These are phyloP conservation scores for Camponotus vicinus DNA, from an alignment of 1,140 invertebrate species.

Conservation along the genomic window DNA sequence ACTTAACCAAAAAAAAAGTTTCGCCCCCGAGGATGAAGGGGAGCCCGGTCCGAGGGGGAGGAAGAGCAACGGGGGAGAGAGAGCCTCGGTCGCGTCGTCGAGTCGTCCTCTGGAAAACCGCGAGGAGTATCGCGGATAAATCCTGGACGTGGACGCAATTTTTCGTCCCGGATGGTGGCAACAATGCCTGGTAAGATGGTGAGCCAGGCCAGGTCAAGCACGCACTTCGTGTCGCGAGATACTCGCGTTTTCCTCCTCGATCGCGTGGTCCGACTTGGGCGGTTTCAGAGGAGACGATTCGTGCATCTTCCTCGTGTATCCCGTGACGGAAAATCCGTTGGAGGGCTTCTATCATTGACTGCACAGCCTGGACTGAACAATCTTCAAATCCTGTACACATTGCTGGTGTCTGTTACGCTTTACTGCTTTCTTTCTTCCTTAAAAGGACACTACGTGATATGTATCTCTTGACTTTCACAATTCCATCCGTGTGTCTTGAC, in stretches of 20 bases:
- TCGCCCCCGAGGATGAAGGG: neutral
- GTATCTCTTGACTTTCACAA: neutral
- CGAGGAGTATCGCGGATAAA: constrained; percentile 4
- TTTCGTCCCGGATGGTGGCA: constrained; percentile 76
- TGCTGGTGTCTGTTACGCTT: neutral
- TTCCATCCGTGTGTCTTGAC: neutral
- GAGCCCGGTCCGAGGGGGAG: neutral
- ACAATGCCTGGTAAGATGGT: constrained; percentile 80
- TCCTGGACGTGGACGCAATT: constrained; percentile 66
- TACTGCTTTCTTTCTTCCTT: neutral
- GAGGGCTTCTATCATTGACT: neutral
- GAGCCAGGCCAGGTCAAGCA: constrained; percentile 81
- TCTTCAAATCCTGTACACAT: neutral
- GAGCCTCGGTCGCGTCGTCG: neutral
- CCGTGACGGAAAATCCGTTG: neutral
- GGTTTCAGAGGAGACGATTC: neutral
- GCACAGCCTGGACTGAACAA: neutral
- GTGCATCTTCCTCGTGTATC: neutral
- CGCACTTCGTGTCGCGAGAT: constrained; percentile 62
- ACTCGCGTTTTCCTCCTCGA: constrained; percentile 14
- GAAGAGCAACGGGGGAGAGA: neutral
- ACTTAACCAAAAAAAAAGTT: constrained; percentile 72
- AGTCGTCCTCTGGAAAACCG: neutral
- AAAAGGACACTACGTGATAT: neutral
- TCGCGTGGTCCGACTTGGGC: neutral